A percentile compares a stretch with the other conserved stretches of the same genome.
Evolutionary conservation across 53 echinoderm and acorn worm genomes (phyloP).

Genomic region (Glandiceps talaboti): DNA sequence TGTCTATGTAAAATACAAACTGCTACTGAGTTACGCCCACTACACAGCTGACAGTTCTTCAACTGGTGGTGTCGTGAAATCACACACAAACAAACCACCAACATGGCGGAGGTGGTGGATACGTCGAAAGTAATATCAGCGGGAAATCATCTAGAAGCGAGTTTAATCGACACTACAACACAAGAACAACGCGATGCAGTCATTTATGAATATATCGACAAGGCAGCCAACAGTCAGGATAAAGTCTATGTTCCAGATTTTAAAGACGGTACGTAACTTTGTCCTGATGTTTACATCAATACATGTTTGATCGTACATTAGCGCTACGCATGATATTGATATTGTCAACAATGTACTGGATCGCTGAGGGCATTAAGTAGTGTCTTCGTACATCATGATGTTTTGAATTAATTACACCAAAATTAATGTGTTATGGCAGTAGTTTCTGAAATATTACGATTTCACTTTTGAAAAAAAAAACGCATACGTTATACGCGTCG

Average conservation of each 20-base stretch:
- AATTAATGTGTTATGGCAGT: no score
- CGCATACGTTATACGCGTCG: no score
- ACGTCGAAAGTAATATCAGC: background rate
- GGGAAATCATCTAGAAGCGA: background rate
- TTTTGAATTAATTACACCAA: no score
- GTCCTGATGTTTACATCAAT: no score
- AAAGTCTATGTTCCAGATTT: background rate
- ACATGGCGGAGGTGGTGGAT: background rate
- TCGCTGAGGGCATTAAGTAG: no score
- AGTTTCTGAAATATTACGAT: no score
- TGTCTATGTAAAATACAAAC: no score
- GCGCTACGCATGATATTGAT: no score
- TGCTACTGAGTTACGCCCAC: background rate
- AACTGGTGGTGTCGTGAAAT: background rate
- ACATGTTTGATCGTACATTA: no score
- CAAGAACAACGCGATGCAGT: background rate
- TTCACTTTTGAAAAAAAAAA: no score
- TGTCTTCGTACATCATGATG: no score
- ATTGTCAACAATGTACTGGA: no score
- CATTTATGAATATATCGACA: background rate
- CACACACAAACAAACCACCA: background rate
- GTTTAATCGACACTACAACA: background rate
- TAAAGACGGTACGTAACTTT: background rate
- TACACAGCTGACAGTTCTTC: background rate
- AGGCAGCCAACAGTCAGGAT: background rate